Conservation (phyloP, 2,888 invertebrate species). For the Protophormia terraenovae region DNA sequence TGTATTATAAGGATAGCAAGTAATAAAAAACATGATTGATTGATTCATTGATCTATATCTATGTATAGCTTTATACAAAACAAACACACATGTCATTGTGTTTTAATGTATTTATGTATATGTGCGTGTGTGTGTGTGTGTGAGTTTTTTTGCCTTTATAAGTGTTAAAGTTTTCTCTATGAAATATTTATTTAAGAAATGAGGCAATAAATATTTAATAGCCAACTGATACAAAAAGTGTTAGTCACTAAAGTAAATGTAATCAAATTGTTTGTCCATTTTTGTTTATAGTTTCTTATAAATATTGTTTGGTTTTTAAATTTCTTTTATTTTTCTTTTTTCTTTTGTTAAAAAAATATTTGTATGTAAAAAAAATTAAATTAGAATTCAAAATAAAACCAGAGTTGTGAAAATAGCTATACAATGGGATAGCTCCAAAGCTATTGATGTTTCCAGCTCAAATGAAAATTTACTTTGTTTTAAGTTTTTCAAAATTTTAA, state of each 20-base stretch:
- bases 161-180: neutral
- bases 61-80: neutral
- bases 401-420: too few relatives aligned
- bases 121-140: neutral
- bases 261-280: neutral
- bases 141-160: neutral
- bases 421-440: too few relatives aligned
- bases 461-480: too few relatives aligned
- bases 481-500: too few relatives aligned
- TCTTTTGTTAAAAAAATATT: neutral
- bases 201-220: constrained; percentile 2
- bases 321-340: neutral
- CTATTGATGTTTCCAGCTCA: too few relatives aligned
- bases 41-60: constrained; percentile 22
- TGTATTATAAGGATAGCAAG: neutral
- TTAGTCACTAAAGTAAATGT: neutral
- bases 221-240: neutral
- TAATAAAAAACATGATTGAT: neutral
- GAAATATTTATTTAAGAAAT: neutral
- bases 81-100: neutral
- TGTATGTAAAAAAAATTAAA: too few relatives aligned
- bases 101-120: neutral
- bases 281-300: neutral
- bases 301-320: neutral
- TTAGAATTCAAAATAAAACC: too few relatives aligned